Percentiles rank a stretch among this genome's conserved stretches.
phyloP scores from a whole-genome alignment of 2,113 vertebrate species.

The Pygoscelis adeliae region DNA sequence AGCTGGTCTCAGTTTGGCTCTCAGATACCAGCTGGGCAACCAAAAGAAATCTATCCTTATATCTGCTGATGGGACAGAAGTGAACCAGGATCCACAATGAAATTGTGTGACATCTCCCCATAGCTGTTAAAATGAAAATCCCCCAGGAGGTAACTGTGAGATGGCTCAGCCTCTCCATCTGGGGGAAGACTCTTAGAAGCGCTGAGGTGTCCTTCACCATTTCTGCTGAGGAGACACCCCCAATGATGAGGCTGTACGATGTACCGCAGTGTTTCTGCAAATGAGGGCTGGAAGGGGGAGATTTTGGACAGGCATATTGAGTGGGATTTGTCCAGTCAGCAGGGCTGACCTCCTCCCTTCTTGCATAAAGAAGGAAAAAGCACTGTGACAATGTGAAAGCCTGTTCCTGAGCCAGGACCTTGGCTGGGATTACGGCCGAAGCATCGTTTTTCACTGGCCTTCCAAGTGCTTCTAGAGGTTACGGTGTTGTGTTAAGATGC shows the following conservation, averaged over 20 bases:
- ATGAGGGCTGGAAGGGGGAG: background rate
- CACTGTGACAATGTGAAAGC: background rate
- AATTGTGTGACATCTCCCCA: background rate
- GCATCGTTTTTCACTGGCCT: background rate
- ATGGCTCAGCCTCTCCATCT: background rate
- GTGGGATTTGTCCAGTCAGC: background rate
- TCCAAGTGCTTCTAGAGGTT: conserved; percentile 24
- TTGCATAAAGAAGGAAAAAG: background rate
- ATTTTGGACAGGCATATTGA: background rate
- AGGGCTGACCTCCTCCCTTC: background rate
- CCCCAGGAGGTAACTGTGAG: background rate
- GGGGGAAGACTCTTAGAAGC: background rate
- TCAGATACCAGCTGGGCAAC: background rate
- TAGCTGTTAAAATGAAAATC: background rate
- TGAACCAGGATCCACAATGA: background rate
- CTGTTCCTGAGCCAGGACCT: background rate
- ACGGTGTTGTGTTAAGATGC: conserved; percentile 16
- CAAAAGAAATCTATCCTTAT: background rate
- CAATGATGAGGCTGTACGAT: background rate
- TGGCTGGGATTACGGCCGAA: background rate
- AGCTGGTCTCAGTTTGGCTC: background rate
- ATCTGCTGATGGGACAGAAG: background rate
- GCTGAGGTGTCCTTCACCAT: background rate
- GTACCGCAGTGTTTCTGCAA: background rate
- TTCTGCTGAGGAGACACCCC: background rate